Base-by-base conservation (phyloP, 2,113 vertebrate genomes). In the Panthera tigris region DNA sequence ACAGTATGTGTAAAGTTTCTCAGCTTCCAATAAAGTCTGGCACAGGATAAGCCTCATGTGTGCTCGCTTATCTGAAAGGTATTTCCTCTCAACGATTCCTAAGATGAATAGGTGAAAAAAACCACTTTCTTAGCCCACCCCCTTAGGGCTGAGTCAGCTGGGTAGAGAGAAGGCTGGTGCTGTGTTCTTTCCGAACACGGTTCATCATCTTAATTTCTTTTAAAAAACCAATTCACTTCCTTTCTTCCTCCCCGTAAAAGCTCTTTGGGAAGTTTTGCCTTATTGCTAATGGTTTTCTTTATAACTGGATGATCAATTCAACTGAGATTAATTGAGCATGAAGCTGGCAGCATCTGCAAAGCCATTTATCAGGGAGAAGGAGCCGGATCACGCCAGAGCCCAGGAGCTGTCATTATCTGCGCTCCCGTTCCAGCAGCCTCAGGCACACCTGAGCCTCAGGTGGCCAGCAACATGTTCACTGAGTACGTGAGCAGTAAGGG, bases 261-360 rank as follows among this genome's bases (percentile, higher is more conserved):
- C 98, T 98, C 97, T 96, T 95, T 97, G 89, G 95, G 96, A 98
- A 97, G 80, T 97, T 98, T 98, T 98, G 84, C 91, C 81, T 96
- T 97, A 92, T 95, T 96, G 80, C 87, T 98, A 97, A 84, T 97
- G 78, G 57, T 90, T 95, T 98, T 98, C 98, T 98, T 96, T 98
- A 96, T 97, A 98, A 98, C 95, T 97, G 88, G 68, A 87, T 95
- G 95, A 96, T 98, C 96, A 98, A 94, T 97, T 98, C 96, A 97
- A 78, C 61, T 33, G 88, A 97, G 95, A 97, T 98, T 98, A 98
- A 97, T 98, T 98, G 95, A 98, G 97, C 93, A 97, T 98, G 97
- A 98, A 98, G 96, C 68, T 84, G 94, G 97, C 97, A 97, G 93
- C 94, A 95, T 96, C 96, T 85, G 18, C 29, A 88, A 95, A 98